Evolutionary conservation across 2,797 vertebrate species (phyloP).

Genomic region (Eulemur coronatus): DNA sequence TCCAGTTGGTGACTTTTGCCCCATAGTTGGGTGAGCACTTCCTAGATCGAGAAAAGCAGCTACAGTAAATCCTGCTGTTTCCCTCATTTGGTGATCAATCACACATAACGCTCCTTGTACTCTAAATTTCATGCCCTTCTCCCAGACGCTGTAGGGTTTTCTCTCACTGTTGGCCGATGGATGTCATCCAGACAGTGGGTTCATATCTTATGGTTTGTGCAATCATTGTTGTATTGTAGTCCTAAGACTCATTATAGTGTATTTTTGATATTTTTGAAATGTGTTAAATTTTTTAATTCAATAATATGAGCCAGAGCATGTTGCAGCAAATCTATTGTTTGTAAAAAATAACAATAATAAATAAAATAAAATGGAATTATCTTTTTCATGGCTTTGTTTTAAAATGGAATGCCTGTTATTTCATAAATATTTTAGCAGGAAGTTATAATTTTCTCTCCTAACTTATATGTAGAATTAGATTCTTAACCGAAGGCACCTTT

Average conservation of each 20-base stretch:
- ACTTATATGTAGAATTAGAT: constrained; percentile 44
- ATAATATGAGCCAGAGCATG: constrained; percentile 79
- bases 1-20: constrained; percentile 65
- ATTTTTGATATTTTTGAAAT: constrained; percentile 81
- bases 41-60: constrained; percentile 35
- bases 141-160: constrained; percentile 53
- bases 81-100: constrained; percentile 27
- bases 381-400: constrained; percentile 78
- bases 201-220: constrained; percentile 78
- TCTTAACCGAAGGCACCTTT: constrained; percentile 62
- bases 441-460: constrained; percentile 46
- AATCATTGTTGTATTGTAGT: constrained; percentile 69
- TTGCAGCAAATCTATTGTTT: constrained; percentile 78
- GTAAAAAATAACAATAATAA: constrained; percentile 76
- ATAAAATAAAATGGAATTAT: constrained; percentile 75
- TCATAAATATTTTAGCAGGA: constrained; percentile 75
- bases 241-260: constrained; percentile 78
- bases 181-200: constrained; percentile 59
- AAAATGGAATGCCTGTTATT: constrained; percentile 69
- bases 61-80: constrained; percentile 60
- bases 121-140: constrained; percentile 55
- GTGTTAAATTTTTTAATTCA: constrained; percentile 81
- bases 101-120: constrained; percentile 44
- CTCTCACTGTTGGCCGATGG: constrained; percentile 73
- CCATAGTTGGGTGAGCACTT: constrained; percentile 56